Conservation (phyloP, 92 coral and sea anemone genomes). For the Hydrozoanthus gracilis region DNA sequence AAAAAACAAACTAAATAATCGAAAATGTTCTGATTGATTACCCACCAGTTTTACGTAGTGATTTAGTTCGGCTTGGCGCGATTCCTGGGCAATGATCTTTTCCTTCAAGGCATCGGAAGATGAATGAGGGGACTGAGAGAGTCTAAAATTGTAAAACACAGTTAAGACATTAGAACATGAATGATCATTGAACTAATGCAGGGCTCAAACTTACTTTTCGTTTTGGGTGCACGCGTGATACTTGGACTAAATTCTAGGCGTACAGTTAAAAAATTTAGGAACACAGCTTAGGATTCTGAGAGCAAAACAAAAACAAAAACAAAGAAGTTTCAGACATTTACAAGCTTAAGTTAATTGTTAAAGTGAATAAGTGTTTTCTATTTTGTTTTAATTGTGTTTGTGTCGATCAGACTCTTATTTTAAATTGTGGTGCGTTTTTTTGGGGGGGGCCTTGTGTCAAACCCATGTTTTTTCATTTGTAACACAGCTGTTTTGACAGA, state of each 20-base stretch:
- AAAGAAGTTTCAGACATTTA: neutral
- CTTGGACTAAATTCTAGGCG: too few species aligned
- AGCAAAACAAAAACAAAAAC: neutral
- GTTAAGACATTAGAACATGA: neutral
- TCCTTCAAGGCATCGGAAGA: slow-evolving; percentile 44
- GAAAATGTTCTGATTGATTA: neutral
- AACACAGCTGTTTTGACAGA: too few species aligned
- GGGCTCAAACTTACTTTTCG: neutral
- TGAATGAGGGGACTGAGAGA: neutral
- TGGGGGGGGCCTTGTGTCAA: too few species aligned
- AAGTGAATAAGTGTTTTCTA: too few species aligned
- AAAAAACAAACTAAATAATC: neutral
- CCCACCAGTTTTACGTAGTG: slow-evolving; percentile 44
- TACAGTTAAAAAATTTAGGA: too few species aligned
- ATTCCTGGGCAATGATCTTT: slow-evolving; percentile 29
- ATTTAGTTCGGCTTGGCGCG: slow-evolving; percentile 41
- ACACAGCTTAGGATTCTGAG: too few species aligned
- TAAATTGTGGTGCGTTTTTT: too few species aligned
- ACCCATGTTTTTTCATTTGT: too few species aligned
- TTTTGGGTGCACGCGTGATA: too few species aligned
- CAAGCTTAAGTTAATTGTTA: too few species aligned
- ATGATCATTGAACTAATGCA: neutral
- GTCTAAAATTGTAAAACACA: neutral
- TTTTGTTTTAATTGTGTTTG: too few species aligned
- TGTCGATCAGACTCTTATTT: too few species aligned